Evolutionary conservation across 2,113 vertebrate species (phyloP).

Genomic region (Synodontis membranacea): DNA sequence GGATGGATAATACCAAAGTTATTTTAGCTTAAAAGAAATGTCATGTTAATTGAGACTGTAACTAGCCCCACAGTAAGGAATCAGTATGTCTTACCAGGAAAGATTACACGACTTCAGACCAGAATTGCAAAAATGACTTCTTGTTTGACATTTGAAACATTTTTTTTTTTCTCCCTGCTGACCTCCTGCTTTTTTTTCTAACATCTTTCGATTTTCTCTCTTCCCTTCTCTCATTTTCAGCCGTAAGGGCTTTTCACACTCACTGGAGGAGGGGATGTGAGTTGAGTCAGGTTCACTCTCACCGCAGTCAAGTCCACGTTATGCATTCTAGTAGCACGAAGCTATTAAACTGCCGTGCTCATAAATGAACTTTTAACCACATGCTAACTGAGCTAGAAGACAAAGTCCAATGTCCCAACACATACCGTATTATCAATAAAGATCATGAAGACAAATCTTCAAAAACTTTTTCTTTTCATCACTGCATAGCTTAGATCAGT

Average conservation of each 20-base stretch:
- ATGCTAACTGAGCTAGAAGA: not conserved
- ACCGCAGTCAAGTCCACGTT: not conserved
- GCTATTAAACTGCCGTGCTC: not conserved
- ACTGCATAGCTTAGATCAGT: not conserved
- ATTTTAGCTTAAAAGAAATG: too few species aligned
- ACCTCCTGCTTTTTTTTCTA: constrained; percentile 8
- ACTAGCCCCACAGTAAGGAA: not conserved
- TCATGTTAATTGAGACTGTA: too few species aligned
- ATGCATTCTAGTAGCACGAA: not conserved
- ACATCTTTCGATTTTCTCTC: not conserved
- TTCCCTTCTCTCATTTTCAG: not conserved
- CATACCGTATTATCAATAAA: not conserved
- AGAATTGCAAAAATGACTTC: not conserved
- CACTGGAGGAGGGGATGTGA: not conserved
- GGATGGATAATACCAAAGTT: too few species aligned
- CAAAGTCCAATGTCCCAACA: not conserved
- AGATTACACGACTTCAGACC: not conserved
- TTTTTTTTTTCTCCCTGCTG: constrained; percentile 22
- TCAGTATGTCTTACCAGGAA: not conserved
- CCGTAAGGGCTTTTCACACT: not conserved
- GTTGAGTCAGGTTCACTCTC: not conserved
- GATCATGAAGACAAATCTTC: not conserved
- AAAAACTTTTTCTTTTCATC: too few species aligned
- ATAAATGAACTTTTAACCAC: not conserved
- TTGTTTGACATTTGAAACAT: not conserved